Percentiles rank a stretch among this genome's conserved stretches.
Conservation (phyloP, 2,888 invertebrate genomes). For the Leptinotarsa rubiginosa region DNA sequence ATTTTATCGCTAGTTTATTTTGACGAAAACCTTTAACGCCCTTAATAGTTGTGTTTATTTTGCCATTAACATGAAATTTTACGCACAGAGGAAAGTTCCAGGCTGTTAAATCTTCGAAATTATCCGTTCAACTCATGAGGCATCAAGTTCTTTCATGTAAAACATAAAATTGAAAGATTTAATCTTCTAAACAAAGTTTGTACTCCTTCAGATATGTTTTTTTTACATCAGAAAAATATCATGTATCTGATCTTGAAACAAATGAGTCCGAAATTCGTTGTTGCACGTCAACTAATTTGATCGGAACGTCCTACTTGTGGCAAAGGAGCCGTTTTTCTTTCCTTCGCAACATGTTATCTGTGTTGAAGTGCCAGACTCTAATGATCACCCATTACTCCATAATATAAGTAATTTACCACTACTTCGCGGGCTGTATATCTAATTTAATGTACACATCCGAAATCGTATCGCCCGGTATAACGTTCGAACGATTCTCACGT, state of each 20-base stretch:
- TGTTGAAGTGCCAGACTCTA: too few species aligned
- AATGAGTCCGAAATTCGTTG: too few species aligned
- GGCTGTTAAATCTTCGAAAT: neutral
- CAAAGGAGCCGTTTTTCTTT: too few species aligned
- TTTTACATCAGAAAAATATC: too few species aligned
- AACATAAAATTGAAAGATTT: neutral
- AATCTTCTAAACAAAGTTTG: neutral
- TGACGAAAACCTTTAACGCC: slow-evolving; percentile 5
- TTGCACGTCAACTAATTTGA: too few species aligned
- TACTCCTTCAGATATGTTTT: neutral
- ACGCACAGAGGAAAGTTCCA: slow-evolving; percentile 4
- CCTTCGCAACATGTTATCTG: too few species aligned
- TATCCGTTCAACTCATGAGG: neutral
- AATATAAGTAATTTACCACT: neutral
- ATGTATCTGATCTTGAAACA: too few species aligned
- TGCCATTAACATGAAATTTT: slow-evolving; percentile 10
- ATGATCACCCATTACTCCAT: too few species aligned
- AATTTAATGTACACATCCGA: neutral
- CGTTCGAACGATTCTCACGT: neutral
- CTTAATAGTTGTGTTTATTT: slow-evolving; percentile 14
- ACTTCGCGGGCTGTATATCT: neutral
- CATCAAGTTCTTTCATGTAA: neutral
- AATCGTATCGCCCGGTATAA: neutral
- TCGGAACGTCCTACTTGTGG: too few species aligned
- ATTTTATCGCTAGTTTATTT: slow-evolving; percentile 7